These are phyloP conservation scores for Alviniconcha strummeri DNA, from an alignment of 2,888 invertebrate species.

Conservation along the genomic window DNA sequence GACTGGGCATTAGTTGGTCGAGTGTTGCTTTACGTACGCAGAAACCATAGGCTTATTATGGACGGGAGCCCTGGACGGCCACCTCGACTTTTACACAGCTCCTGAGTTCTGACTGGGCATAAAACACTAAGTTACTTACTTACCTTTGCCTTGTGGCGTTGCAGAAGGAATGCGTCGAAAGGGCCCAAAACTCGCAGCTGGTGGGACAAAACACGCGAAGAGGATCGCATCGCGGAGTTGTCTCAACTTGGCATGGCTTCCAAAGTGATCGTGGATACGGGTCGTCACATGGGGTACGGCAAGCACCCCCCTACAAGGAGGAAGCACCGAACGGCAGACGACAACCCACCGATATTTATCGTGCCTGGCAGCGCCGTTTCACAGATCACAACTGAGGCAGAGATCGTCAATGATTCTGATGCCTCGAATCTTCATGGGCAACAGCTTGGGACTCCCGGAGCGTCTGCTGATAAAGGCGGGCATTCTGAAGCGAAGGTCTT, in stretches of 20 bases:
- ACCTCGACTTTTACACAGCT: too few relatives aligned
- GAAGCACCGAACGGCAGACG: not conserved
- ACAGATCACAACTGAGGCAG: not conserved
- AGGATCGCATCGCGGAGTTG: constrained; percentile 8
- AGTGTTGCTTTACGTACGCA: too few relatives aligned
- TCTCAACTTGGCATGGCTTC: not conserved
- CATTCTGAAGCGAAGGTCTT: not conserved
- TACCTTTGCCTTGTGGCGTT: too few relatives aligned
- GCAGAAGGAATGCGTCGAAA: not conserved
- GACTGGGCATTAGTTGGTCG: too few relatives aligned
- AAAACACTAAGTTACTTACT: too few relatives aligned
- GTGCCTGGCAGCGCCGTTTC: not conserved
- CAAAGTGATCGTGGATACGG: constrained; percentile 8
- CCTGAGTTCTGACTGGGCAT: too few relatives aligned
- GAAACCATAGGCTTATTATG: too few relatives aligned
- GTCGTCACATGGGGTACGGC: constrained; percentile 12
- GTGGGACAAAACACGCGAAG: constrained; percentile 13
- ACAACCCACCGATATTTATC: not conserved
- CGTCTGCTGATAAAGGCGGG: not conserved
- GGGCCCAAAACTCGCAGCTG: not conserved
- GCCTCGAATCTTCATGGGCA: not conserved
- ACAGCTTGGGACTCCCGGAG: not conserved
- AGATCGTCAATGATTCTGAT: not conserved
- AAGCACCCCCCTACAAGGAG: not conserved
- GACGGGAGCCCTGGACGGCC: too few relatives aligned